These are phyloP conservation scores for Gavia stellata DNA, from an alignment of 2,113 vertebrate species.

Conservation along the genomic window DNA sequence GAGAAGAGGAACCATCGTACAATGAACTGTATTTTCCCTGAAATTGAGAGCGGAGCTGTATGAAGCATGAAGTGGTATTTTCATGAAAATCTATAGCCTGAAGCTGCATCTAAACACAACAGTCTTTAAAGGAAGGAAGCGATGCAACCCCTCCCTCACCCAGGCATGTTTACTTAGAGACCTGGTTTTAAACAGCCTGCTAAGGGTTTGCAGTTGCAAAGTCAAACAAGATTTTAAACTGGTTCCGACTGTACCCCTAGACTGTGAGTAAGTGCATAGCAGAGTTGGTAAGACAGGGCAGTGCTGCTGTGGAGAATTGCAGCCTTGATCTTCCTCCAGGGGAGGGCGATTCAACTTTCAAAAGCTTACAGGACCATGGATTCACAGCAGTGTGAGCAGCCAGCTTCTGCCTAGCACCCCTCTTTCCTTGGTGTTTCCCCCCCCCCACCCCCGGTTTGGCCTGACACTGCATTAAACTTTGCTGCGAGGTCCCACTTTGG, in stretches of 20 bases:
- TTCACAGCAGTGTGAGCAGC: neutral
- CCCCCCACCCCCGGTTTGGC: no score
- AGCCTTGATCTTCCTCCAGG: neutral
- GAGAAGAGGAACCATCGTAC: neutral
- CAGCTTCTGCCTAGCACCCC: neutral
- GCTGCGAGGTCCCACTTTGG: neutral
- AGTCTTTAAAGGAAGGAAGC: neutral
- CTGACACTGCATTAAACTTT: neutral
- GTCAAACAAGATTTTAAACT: neutral
- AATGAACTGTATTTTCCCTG: neutral
- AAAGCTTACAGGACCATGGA: neutral
- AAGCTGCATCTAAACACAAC: neutral
- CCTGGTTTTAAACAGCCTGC: neutral
- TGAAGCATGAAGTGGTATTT: neutral
- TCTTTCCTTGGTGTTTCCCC: neutral
- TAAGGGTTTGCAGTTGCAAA: neutral
- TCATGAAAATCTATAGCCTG: neutral
- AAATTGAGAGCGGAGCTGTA: neutral
- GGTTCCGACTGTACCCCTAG: neutral
- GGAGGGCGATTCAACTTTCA: neutral
- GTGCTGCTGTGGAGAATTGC: neutral
- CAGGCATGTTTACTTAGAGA: neutral
- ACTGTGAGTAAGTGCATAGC: neutral
- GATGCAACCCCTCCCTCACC: neutral
- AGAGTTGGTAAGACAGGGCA: neutral